phyloP scores from a whole-genome alignment of 2,888 invertebrate species.

The Pelosia muscerda region DNA sequence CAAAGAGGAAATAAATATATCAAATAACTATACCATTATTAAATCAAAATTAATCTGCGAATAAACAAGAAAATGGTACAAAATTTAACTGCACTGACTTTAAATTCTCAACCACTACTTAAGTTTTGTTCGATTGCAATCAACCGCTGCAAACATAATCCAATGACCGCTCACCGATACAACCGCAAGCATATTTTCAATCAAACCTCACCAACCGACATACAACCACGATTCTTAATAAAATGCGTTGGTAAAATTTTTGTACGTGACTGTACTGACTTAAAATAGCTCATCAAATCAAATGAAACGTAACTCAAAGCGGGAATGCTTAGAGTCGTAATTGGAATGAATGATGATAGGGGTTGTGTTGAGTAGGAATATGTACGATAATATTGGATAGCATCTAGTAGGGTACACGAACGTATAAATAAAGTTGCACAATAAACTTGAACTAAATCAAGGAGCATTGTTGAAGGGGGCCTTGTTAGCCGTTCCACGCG shows the following conservation, averaged over 20 bases:
- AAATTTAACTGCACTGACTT: conserved; percentile 15
- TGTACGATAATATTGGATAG: conserved; percentile 65
- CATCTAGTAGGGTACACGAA: conserved; percentile 72
- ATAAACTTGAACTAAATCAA: conserved; percentile 84
- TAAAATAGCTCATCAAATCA: conserved; percentile 27
- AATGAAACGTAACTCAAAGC: conserved; percentile 30
- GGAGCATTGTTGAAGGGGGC: conserved; percentile 80
- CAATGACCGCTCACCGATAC: conserved; percentile 66
- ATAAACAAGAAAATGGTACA: background rate
- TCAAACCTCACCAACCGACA: conserved; percentile 78
- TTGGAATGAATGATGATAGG: conserved; percentile 9
- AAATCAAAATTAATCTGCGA: background rate
- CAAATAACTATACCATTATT: background rate
- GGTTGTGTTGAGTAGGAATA: conserved; percentile 43
- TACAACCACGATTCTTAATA: conserved; percentile 79
- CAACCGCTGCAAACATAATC: conserved; percentile 72
- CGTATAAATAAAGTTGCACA: conserved; percentile 85
- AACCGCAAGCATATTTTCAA: conserved; percentile 82
- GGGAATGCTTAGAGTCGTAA: conserved; percentile 11
- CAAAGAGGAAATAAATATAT: background rate
- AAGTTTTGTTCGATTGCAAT: conserved; percentile 64
- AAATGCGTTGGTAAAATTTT: conserved; percentile 80
- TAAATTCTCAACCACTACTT: conserved; percentile 33
- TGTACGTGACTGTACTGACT: conserved; percentile 31
- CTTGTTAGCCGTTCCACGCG: conserved; percentile 77